These are phyloP conservation scores for Zelleria hepariella DNA, from an alignment of 2,888 invertebrate genomes.

Conservation along the genomic window DNA sequence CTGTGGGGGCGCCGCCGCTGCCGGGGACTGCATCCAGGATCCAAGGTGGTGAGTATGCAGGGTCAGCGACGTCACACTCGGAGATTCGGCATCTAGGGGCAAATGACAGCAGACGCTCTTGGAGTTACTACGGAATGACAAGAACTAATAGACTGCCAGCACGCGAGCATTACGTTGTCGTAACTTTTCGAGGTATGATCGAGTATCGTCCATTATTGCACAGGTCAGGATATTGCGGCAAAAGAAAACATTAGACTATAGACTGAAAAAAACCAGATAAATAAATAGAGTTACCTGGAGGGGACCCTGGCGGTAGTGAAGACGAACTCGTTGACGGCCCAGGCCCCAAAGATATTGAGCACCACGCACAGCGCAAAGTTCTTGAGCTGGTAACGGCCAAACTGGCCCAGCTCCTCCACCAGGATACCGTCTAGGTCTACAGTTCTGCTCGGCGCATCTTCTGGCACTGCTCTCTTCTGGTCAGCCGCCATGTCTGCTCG, in stretches of 20 bases:
- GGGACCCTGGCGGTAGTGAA: slow-evolving; percentile 52
- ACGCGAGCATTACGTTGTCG: too few relatives aligned
- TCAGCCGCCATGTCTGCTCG: too few relatives aligned
- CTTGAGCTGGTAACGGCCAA: slow-evolving; percentile 42
- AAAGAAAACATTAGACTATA: too few relatives aligned
- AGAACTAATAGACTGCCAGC: too few relatives aligned
- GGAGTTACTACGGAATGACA: too few relatives aligned
- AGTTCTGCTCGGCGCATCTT: not conserved
- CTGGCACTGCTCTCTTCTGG: too few relatives aligned
- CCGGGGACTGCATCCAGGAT: slow-evolving; percentile 51
- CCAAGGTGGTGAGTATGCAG: slow-evolving; percentile 50
- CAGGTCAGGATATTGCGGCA: too few relatives aligned
- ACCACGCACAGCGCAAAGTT: slow-evolving; percentile 27
- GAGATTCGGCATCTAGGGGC: slow-evolving; percentile 57
- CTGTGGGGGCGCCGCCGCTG: slow-evolving; percentile 33
- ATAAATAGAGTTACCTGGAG: slow-evolving; percentile 49
- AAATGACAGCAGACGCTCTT: too few relatives aligned
- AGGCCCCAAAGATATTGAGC: slow-evolving; percentile 37
- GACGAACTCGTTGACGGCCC: slow-evolving; percentile 41
- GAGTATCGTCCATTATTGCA: too few relatives aligned
- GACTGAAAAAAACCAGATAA: too few relatives aligned
- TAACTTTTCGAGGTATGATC: too few relatives aligned
- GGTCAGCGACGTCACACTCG: slow-evolving; percentile 54
- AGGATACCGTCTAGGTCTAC: slow-evolving; percentile 44
- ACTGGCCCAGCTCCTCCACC: slow-evolving; percentile 50